Conservation (phyloP, 2,113 vertebrate genomes). For the Limnothrissa miodon region DNA sequence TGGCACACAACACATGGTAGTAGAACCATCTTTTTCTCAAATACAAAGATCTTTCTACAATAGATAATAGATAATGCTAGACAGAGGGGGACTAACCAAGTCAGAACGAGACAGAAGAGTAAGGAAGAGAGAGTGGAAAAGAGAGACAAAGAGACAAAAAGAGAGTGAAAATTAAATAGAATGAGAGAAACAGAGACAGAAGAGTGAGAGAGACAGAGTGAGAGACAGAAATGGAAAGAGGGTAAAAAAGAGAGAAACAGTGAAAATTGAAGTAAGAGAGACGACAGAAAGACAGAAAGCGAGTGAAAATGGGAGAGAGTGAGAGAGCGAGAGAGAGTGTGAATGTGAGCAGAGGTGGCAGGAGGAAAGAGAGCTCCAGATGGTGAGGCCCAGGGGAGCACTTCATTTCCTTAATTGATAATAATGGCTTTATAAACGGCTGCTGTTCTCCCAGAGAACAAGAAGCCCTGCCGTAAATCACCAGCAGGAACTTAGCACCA, state of each 20-base stretch:
- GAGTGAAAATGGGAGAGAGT: slow-evolving; percentile 35
- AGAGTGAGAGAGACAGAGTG: too few relatives aligned
- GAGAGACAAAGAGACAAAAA: too few relatives aligned
- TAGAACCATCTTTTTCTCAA: too few relatives aligned
- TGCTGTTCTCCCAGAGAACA: slow-evolving; percentile 62
- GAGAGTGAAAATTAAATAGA: too few relatives aligned
- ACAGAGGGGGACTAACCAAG: too few relatives aligned
- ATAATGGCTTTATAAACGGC: slow-evolving; percentile 77
- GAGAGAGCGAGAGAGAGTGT: slow-evolving; percentile 27
- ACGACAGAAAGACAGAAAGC: slow-evolving; percentile 7
- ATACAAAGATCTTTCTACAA: too few relatives aligned
- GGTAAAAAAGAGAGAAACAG: background rate
- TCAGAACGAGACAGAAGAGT: too few relatives aligned
- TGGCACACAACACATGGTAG: too few relatives aligned
- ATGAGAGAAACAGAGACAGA: background rate
- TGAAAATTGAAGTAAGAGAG: too few relatives aligned
- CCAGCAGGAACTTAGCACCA: slow-evolving; percentile 57
- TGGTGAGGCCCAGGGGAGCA: slow-evolving; percentile 71
- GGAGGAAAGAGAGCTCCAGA: slow-evolving; percentile 55
- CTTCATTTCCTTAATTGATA: slow-evolving; percentile 78
- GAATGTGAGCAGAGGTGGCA: slow-evolving; percentile 21
- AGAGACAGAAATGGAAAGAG: background rate
- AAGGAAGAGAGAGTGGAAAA: too few relatives aligned
- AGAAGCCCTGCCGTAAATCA: slow-evolving; percentile 62
- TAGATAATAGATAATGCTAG: too few relatives aligned